Evolutionary conservation across 2,113 vertebrate species (phyloP).

Genomic region (Pituophis catenifer): DNA sequence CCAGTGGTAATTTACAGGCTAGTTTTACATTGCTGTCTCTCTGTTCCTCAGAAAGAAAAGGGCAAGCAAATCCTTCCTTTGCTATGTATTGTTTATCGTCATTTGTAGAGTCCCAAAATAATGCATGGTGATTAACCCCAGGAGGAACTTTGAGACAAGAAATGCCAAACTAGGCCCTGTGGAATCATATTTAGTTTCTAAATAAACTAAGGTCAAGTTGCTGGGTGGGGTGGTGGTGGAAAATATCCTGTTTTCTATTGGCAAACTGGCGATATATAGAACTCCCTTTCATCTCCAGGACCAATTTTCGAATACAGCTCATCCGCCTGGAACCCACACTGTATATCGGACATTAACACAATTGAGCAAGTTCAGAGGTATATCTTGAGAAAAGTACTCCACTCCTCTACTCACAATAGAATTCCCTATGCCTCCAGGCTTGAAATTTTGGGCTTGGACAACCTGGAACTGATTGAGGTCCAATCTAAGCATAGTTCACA

Average conservation of each 20-base stretch:
- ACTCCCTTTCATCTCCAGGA: not conserved
- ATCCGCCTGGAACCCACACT: too few species aligned
- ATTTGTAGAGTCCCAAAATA: constrained; percentile 7
- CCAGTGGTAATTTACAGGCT: constrained; percentile 12
- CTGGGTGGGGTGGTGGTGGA: not conserved
- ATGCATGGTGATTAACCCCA: constrained; percentile 11
- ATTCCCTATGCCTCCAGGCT: too few species aligned
- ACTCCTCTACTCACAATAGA: too few species aligned
- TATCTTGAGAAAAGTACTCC: too few species aligned
- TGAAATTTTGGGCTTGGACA: too few species aligned
- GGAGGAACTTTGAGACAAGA: not conserved
- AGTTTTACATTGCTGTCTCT: constrained; percentile 23
- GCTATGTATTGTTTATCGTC: constrained; percentile 20
- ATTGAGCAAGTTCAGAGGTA: too few species aligned
- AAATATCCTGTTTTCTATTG: not conserved
- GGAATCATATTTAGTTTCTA: not conserved
- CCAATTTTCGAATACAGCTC: too few species aligned
- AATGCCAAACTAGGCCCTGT: not conserved
- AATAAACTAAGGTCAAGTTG: not conserved
- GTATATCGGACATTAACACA: too few species aligned
- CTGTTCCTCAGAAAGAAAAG: not conserved
- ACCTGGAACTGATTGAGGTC: too few species aligned
- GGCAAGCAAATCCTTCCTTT: not conserved
- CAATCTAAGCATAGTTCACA: too few species aligned
- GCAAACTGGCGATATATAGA: not conserved